Evolutionary conservation across 2,888 invertebrate species (phyloP), one percentile per base, ranked within the genome.

Genomic region (Dynastes tityus): DNA sequence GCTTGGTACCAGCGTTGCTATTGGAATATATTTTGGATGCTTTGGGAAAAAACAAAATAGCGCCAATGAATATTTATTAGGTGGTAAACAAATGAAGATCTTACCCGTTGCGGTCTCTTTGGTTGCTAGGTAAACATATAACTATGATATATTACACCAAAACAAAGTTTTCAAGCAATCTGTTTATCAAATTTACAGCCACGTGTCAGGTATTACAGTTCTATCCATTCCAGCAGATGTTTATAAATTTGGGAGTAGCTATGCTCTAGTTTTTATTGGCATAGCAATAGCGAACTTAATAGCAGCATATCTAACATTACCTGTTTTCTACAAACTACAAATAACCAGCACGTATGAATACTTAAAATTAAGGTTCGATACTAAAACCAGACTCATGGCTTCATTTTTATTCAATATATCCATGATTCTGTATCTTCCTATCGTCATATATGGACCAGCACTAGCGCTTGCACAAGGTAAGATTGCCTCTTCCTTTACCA

Each of bases 221-320:
- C 89, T 95, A 9, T 95, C 94, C 0, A 91, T 94, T 9, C 95
- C 95, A 0, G 92, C 94, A 0, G 95, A 95, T 85, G 92, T 95
- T 81, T 95, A 95, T 85, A 89, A 91, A 45, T 92, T 92, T 85
- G 95, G 95, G 3, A 92, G 93, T 0, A 92, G 92, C 82, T 94
- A 94, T 84, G 87, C 88, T 77, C 86, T 89, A 29, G 87, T 89
- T 32, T 83, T 87, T 53, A 80, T 91, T 5, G 88, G 90, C 4
- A 88, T 91, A n/a, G 79, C 89, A 3, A 37, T 85, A 1, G 79
- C 84, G 6, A 81, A 84, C 49, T 81, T 86, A 8, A 74, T 89
- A 22, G 87, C 88, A 3, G 81, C 88, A 11, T 88, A 86, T 79
- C 83, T 91, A n/a, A 92, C 89, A 82, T 83, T 94, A 85, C 90